Base-by-base conservation (phyloP, 1,140 invertebrate genomes). In the Radopholus similis region DNA sequence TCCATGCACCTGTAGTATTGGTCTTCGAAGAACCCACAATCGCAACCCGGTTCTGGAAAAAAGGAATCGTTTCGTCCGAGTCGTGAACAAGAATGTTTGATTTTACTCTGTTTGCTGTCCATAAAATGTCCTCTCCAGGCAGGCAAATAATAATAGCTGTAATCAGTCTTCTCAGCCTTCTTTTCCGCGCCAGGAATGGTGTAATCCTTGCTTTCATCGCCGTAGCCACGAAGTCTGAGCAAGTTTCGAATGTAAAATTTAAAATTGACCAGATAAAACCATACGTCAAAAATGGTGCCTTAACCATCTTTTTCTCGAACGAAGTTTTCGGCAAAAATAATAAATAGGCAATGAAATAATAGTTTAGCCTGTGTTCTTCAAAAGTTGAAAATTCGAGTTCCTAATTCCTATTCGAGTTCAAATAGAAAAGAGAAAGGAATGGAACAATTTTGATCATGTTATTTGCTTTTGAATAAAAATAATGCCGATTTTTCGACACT, bases 1-100 rank as follows among this genome's bases (percentile, higher is more conserved):
- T 77, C 78, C 69, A 80, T 71, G 42, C 77, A 80, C 32, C 66
- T 63, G 40, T 77, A 80, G 38, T 69, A 80, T 32, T 80, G 75
- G 28, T 73, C 62, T 47, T 80, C 77, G 47, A 80, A 80, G 54
- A 80, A 79, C 15, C 72, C 77, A 26, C 77, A 79, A 18, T 57
- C 38, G 15, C 70, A 38, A 49, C 74, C 76, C 11, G 59, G 21
- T 2, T 1, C 59, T 62, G 15, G 30, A 47, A 47, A 47, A 42
- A 42, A 42, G 18, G 1, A 13, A 42, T 2, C 38, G 18, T 13
- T 13, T 40, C n/a, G n/a, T 40, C n/a, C 18, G 38, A 42, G 11
- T 11, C 38, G 38, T 18, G 38, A 42, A 11, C 38, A 47, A n/a
- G 38, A 42, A 42, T 42, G 18, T 42, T 42, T 18, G 13, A 0